phyloP scores from a whole-genome alignment of 2,888 invertebrate genomes.

The Erannis defoliaria region DNA sequence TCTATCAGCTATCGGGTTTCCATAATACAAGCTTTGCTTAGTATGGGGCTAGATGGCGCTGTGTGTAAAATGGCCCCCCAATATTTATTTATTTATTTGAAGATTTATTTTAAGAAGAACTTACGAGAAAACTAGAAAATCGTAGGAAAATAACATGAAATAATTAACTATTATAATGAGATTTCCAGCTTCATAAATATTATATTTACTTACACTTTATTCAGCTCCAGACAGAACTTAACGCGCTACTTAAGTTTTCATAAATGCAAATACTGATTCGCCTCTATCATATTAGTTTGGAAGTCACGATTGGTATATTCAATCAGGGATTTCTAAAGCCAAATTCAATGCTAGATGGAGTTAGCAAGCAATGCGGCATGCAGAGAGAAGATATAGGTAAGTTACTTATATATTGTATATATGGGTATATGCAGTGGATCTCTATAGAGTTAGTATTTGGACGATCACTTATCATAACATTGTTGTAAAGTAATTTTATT shows the following conservation, averaged over 20 bases:
- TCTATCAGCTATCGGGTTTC: too few species aligned
- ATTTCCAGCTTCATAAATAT: neutral
- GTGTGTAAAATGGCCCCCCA: too few species aligned
- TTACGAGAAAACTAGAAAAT: too few species aligned
- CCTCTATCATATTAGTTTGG: conserved; percentile 20
- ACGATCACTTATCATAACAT: neutral
- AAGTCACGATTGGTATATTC: conserved; percentile 26
- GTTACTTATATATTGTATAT: conserved; percentile 8
- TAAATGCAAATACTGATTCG: conserved; percentile 18
- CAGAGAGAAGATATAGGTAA: neutral
- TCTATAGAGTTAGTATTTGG: neutral
- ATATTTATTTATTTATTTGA: too few species aligned
- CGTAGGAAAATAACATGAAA: too few species aligned
- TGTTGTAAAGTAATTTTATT: too few species aligned
- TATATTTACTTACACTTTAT: too few species aligned
- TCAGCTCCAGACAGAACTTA: neutral
- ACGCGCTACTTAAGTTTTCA: conserved; percentile 11
- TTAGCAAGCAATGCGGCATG: conserved; percentile 26
- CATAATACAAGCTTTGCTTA: too few species aligned
- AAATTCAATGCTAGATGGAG: conserved; percentile 23
- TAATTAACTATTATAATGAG: neutral
- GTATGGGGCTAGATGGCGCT: too few species aligned
- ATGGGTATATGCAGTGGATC: neutral
- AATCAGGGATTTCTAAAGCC: conserved; percentile 24
- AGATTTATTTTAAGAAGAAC: too few species aligned